Conservation (phyloP, 2,888 invertebrate genomes). For the Leucoma salicis region DNA sequence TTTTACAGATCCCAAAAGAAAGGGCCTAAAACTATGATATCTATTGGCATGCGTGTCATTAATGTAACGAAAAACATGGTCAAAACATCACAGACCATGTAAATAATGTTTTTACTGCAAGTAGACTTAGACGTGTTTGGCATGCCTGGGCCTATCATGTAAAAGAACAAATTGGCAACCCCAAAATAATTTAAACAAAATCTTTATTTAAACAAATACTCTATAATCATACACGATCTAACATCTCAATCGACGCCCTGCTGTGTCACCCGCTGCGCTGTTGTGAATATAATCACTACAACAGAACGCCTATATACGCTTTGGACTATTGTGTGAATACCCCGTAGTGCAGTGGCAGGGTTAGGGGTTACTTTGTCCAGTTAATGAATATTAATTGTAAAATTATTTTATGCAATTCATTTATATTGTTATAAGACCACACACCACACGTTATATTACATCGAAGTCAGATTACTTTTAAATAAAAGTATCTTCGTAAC, state of each 20-base stretch:
- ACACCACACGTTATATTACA: too few species aligned
- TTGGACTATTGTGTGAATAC: slow-evolving; percentile 20
- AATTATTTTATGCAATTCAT: slow-evolving; percentile 2
- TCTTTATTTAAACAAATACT: slow-evolving; percentile 10
- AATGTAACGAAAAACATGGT: too few species aligned
- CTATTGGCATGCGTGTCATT: too few species aligned
- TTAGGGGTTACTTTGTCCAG: slow-evolving; percentile 8
- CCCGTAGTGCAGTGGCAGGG: slow-evolving; percentile 8
- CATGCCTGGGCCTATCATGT: too few species aligned
- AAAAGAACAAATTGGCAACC: background rate
- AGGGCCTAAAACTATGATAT: too few species aligned
- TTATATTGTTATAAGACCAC: too few species aligned
- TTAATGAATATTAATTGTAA: slow-evolving; percentile 16
- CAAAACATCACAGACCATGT: too few species aligned
- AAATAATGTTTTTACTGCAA: too few species aligned
- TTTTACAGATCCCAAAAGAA: too few species aligned
- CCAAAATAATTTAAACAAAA: slow-evolving; percentile 7
- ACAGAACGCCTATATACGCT: slow-evolving; percentile 20
- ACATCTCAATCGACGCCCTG: slow-evolving; percentile 45
- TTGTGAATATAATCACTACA: slow-evolving; percentile 32
- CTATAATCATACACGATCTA: slow-evolving; percentile 11
- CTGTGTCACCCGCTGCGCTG: slow-evolving; percentile 42
- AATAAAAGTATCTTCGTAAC: too few species aligned
- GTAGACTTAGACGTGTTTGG: too few species aligned
- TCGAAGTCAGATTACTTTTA: too few species aligned